Base-by-base conservation (phyloP, 2,797 vertebrate species). In the Mycteria americana region DNA sequence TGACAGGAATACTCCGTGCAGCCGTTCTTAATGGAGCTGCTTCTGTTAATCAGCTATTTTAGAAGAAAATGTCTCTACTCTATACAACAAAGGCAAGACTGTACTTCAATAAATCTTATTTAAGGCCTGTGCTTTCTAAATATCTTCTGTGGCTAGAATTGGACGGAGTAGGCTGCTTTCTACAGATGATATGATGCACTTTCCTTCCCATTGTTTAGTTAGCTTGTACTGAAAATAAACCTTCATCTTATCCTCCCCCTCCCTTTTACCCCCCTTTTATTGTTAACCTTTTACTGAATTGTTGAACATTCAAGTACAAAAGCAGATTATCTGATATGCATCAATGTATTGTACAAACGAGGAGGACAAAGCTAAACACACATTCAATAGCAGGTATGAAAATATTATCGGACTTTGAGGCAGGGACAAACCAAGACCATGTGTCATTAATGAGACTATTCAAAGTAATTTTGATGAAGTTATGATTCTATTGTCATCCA, bases 31-130 rank as follows among this genome's bases (percentile, higher is more conserved):
- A 95, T 80, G 83, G 81, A 95, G 46, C 79, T 88, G 31, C 80
- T 88, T 89, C 76, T 95, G 57, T 91, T 96, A 92, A 97, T 92
- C 92, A 96, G 86, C n/a, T 93, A 48, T 82, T 92, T 85, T 92
- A 83, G 92, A 72, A 85, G 85, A 96, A 96, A 93, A 95, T 62
- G 64, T 78, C 72, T 69, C 83, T 94, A 73, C 25, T 86, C 63
- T 88, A 54, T 82, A 51, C n/a, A 92, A 81, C 0, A 2, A 96
- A 97, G 33, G 68, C 51, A 88, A 92, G 27, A 60, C 7, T 64
- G 72, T 70, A 46, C 51, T 94, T 94, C 83, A 73, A 11, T 30
- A 64, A 74, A 83, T 96, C 65, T 94, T 92, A 91, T 92, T 95
- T 88, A 96, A 37, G 75, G 46, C 10, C 18, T 18, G 16, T 82